A percentile compares a stretch with the other conserved stretches of the same genome.
These are phyloP conservation scores for Netelia melanura DNA, from an alignment of 2,888 invertebrate species.

Conservation along the genomic window DNA sequence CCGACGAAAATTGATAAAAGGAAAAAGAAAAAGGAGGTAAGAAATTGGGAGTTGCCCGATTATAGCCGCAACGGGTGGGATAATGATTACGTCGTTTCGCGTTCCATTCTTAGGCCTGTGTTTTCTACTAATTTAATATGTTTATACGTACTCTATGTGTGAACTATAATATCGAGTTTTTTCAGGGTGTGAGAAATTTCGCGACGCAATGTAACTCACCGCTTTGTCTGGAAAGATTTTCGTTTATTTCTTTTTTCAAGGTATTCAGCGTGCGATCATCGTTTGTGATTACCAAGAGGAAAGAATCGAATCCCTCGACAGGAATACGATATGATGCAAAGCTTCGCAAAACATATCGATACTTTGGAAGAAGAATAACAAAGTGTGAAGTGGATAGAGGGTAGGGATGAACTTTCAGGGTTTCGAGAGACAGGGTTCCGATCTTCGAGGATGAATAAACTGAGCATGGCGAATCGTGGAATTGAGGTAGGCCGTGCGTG, in stretches of 20 bases:
- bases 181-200: conserved; percentile 19
- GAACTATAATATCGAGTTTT: background rate
- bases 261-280: background rate
- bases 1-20: conserved; percentile 1
- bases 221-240: conserved; percentile 12
- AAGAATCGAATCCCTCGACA: background rate
- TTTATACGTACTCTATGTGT: background rate
- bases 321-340: conserved; percentile 6
- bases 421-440: conserved; percentile 9
- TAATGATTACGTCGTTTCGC: conserved; percentile 40
- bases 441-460: conserved; percentile 49
- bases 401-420: conserved; percentile 24
- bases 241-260: background rate
- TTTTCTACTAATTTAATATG: conserved; percentile 14
- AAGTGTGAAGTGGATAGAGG: conserved; percentile 8
- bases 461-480: conserved; percentile 63
- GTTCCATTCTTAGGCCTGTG: conserved; percentile 13
- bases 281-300: conserved; percentile 13
- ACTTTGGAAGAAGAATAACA: conserved; percentile 20
- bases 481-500: conserved; percentile 59
- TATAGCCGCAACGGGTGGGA: conserved; percentile 55
- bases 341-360: conserved; percentile 40
- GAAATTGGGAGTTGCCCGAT: conserved; percentile 34
- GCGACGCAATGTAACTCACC: conserved; percentile 47
- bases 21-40: background rate